Evolutionary conservation across 2,797 vertebrate genomes (phyloP), one percentile per base, ranked within the genome.

Genomic region (Botia kubotai): DNA sequence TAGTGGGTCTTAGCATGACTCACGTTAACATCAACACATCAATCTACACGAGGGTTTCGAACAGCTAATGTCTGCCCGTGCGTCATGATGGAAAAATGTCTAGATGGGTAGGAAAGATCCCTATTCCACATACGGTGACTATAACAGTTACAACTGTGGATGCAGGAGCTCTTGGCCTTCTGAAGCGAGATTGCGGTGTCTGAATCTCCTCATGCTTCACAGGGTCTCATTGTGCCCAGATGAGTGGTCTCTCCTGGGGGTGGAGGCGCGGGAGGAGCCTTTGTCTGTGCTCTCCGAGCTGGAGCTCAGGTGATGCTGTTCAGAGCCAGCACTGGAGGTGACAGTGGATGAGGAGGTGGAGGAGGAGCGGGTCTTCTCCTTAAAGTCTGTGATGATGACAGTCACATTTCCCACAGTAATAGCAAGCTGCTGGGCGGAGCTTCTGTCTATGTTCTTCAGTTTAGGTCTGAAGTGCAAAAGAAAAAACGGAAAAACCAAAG

Each of bases 311-410:
- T 97, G 96, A 65, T 95, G 96, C 90, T 98, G 97, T 88, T 94
- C 96, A 52, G 95, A 96, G 80, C 96, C 92, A 81, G 94, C 91
- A 80, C 94, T 96, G 57, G 92, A 81, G 82, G 95, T 81, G 53
- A 84, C 86, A 4, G 84, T 86, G 72, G 84, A 86, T 33, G 92
- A 81, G 82, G 95, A 95, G 74, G 96, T 94, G 77, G 96, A 95
- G 1, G 96, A 91, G 75, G 97, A 96, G 93, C 96, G 97, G 52
- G 95, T 95, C 95, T 99, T 99, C 94, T 99, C 97, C 90, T 99
- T 98, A 98, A 99, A 99, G 98, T 99, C 98, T 94, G 98, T 99
- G 92, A 99, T 98, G 93, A 99, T 97, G 92, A 99, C 98, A 73
- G 98, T 99, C 88, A 99, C 94, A 84, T 98, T 97, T 88, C 98